A percentile compares a stretch with the other conserved stretches of the same genome.
These are phyloP conservation scores for Crocidura indochinensis DNA, from an alignment of 2,797 vertebrate species.

Conservation along the genomic window DNA sequence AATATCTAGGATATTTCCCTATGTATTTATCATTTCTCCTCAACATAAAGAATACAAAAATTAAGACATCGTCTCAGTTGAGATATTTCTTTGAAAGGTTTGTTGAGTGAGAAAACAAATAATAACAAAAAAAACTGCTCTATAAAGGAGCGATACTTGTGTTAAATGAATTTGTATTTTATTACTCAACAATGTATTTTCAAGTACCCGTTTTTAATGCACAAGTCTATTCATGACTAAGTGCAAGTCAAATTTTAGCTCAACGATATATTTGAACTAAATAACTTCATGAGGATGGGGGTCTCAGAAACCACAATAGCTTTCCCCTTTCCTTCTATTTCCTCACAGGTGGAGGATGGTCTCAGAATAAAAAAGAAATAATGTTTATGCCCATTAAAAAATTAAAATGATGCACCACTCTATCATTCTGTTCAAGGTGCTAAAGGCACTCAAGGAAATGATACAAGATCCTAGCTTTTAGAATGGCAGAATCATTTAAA, in stretches of 20 bases:
- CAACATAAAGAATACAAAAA: constrained; percentile 6
- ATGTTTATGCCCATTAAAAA: neutral
- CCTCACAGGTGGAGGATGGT: neutral
- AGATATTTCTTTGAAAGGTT: constrained; percentile 43
- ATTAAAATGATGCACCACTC: neutral
- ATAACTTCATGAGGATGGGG: neutral
- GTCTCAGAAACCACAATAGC: neutral
- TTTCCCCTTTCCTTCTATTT: neutral
- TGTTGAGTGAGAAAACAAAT: constrained; percentile 31
- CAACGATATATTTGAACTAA: constrained; percentile 12
- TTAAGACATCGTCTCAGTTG: constrained; percentile 2
- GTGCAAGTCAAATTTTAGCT: constrained; percentile 17
- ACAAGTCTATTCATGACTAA: constrained; percentile 9
- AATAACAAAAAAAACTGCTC: constrained; percentile 11
- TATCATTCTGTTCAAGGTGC: neutral
- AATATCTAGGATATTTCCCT: neutral
- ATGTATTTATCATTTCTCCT: neutral
- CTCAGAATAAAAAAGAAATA: neutral
- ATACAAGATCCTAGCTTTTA: neutral
- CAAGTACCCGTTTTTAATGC: neutral
- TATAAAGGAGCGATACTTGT: constrained; percentile 6
- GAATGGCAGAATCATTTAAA: neutral
- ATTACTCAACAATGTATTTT: constrained; percentile 28
- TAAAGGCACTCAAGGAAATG: neutral
- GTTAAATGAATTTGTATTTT: constrained; percentile 52